Evolutionary conservation across 2,888 invertebrate species (phyloP).

Genomic region (Keiferia lycopersicella): DNA sequence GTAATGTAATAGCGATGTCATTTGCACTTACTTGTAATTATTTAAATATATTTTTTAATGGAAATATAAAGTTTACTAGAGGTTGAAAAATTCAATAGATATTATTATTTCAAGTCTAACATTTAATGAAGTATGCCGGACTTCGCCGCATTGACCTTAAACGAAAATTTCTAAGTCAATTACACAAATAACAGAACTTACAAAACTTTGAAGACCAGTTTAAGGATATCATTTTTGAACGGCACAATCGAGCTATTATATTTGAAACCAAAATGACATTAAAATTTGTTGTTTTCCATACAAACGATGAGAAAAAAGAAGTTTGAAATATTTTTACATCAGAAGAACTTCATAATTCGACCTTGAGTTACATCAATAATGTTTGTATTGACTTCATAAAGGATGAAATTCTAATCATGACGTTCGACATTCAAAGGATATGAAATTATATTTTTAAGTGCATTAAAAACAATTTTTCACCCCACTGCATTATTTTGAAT

Average conservation of each 20-base stretch:
- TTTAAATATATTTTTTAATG: too few species aligned
- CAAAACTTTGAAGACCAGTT: background rate
- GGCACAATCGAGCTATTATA: background rate
- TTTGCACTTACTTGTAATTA: too few species aligned
- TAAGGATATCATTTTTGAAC: constrained; percentile 9
- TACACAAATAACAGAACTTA: background rate
- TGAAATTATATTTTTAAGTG: too few species aligned
- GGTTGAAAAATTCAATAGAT: too few species aligned
- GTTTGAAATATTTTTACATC: constrained; percentile 23
- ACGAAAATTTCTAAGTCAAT: constrained; percentile 2
- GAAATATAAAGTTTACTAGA: too few species aligned
- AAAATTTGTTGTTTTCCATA: constrained; percentile 18
- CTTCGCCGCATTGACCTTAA: too few species aligned
- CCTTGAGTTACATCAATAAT: background rate
- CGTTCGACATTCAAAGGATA: too few species aligned
- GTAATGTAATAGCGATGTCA: too few species aligned
- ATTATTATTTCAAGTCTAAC: too few species aligned
- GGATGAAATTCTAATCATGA: background rate
- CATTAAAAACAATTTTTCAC: too few species aligned
- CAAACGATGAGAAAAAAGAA: constrained; percentile 20
- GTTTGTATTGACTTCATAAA: background rate
- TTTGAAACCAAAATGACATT: constrained; percentile 10
- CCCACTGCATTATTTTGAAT: background rate
- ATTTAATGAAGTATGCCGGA: too few species aligned
- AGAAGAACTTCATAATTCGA: constrained; percentile 17